Base-by-base conservation (phyloP, 2,888 invertebrate genomes). In the Halictus ligatus region DNA sequence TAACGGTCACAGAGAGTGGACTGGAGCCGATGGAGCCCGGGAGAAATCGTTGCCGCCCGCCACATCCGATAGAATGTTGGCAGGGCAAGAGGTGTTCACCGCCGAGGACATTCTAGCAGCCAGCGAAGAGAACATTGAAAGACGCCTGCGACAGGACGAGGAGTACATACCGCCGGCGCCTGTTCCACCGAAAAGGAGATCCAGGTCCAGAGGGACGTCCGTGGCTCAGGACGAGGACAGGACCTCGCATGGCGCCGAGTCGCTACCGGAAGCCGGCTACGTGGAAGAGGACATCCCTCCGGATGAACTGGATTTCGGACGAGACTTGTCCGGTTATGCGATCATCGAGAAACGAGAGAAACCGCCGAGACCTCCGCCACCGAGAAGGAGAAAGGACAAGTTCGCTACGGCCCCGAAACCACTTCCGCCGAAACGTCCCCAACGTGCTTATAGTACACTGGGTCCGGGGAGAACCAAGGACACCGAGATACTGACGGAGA, bases 221-320 rank as follows among this genome's bases (percentile, higher is more conserved):
- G 85, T 95, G 10, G 94, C 94, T 6, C 92, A 92, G 40, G 97
- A 97, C 89, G 97, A 97, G 84, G 97, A 97, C 90, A 96, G 97
- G 54, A 97, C 97, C 12, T 97, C 97, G 0, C 97, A 96, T 84
- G 97, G 97, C 0, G 97, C 97, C 2, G 97, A 97, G 85, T 97
- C 97, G 0, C 94, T 97, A 7, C 94, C 95, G 3, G 95, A 96
- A 54, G 88, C 95, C 7, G 95, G 95, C 35, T 95, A 95, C 85
- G 94, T 95, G 69, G 95, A 95, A 71, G 94, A 94, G 3, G 96
- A 96, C 13, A 96, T 94, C 15, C 93, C 93, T 0, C 94, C 94
- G 12, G 96, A 95, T 75, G 92, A 95, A 1, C 88, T 94, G 80
- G 94, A 95, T 54, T 92, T 95, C 6, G 92, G 95, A 15, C 89